phyloP scores from a whole-genome alignment of 2,888 invertebrate genomes.

The Eupithecia vulgata region DNA sequence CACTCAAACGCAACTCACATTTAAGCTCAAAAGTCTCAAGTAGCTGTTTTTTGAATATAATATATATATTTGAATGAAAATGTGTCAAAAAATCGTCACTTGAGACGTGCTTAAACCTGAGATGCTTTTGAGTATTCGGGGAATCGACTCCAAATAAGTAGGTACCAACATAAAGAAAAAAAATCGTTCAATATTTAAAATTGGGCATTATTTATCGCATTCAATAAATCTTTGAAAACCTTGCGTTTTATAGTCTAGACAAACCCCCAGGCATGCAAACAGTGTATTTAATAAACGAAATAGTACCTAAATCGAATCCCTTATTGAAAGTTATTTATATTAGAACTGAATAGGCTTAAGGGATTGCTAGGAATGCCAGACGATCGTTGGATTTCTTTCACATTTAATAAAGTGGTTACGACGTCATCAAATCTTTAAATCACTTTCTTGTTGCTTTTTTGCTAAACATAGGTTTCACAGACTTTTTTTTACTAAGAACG shows the following conservation, averaged over 20 bases:
- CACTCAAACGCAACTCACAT: too few relatives aligned
- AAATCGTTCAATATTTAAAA: not conserved
- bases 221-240: slow-evolving; percentile 18
- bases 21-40: too few relatives aligned
- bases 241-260: slow-evolving; percentile 18
- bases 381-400: slow-evolving; percentile 33
- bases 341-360: slow-evolving; percentile 34
- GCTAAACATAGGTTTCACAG: too few relatives aligned
- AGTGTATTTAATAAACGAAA: slow-evolving; percentile 38
- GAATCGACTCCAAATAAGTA: too few relatives aligned
- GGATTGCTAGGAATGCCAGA: slow-evolving; percentile 39
- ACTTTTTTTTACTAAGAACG: too few relatives aligned
- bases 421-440: slow-evolving; percentile 6
- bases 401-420: slow-evolving; percentile 39
- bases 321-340: slow-evolving; percentile 41
- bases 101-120: too few relatives aligned
- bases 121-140: too few relatives aligned
- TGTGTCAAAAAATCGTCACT: too few relatives aligned
- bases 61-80: too few relatives aligned
- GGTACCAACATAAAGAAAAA: not conserved
- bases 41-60: too few relatives aligned
- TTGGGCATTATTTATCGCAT: not conserved
- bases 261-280: slow-evolving; percentile 39
- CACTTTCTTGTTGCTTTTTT: not conserved
- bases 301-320: slow-evolving; percentile 39